Percentiles rank a stretch among this genome's conserved stretches.
Evolutionary conservation across 2,113 vertebrate genomes (phyloP).

Genomic region (Lycaon pictus): DNA sequence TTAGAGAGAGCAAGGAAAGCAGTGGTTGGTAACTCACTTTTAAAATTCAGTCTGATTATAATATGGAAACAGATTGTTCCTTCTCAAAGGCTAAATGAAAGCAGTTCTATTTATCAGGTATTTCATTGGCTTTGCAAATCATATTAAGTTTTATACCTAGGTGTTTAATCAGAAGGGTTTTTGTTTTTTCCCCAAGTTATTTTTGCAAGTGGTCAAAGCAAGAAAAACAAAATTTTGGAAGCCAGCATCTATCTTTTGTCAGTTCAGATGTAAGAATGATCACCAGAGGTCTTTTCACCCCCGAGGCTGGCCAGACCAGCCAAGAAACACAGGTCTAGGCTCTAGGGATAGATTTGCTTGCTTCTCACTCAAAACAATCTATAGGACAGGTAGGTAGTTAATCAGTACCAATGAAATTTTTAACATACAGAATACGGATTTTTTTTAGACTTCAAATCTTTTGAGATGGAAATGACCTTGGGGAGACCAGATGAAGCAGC

Average conservation of each 20-base stretch:
- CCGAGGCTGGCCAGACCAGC: background rate
- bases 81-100: slow-evolving; percentile 56
- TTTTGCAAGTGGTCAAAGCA: background rate
- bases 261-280: background rate
- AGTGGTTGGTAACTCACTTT: slow-evolving; percentile 52
- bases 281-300: background rate
- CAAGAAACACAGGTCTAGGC: background rate
- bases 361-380: background rate
- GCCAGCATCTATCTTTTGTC: background rate
- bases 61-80: background rate
- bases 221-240: background rate
- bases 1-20: slow-evolving; percentile 57
- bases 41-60: slow-evolving; percentile 49
- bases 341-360: background rate
- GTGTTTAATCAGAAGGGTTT: background rate
- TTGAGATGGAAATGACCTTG: background rate
- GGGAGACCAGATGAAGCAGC: background rate
- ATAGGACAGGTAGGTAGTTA: background rate
- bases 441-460: background rate
- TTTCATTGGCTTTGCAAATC: slow-evolving; percentile 49
- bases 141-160: slow-evolving; percentile 19
- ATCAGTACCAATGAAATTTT: background rate
- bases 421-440: background rate
- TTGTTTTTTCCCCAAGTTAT: background rate
- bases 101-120: background rate